These are phyloP conservation scores for Caerostris extrusa DNA, from an alignment of 1,140 invertebrate species.

Conservation along the genomic window DNA sequence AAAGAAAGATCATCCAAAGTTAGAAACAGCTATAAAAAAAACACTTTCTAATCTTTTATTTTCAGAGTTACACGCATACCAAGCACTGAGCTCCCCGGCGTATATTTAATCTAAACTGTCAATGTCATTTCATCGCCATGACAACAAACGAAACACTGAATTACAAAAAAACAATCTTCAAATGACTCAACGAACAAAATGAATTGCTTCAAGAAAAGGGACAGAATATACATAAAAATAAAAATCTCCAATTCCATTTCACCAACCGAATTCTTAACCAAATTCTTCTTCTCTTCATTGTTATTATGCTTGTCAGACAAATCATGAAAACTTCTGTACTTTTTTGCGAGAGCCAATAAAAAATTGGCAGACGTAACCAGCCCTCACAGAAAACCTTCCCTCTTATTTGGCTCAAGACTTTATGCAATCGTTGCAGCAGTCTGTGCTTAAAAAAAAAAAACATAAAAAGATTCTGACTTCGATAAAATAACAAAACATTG, in stretches of 20 bases:
- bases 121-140: conserved; percentile 14
- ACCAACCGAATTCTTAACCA: not conserved
- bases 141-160: conserved; percentile 26
- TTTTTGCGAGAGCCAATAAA: not conserved
- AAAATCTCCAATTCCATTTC: not conserved
- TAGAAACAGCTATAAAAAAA: not conserved
- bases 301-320: not conserved
- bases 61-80: not conserved
- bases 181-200: not conserved
- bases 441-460: no score
- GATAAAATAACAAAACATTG: no score
- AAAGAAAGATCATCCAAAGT: not conserved
- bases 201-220: not conserved
- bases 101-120: conserved; percentile 1
- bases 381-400: no score
- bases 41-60: conserved; percentile 9
- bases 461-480: no score
- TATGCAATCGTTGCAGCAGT: no score
- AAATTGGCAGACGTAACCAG: not conserved
- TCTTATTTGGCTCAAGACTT: no score
- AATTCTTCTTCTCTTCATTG: not conserved
- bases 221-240: not conserved
- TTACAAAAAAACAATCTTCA: not conserved
- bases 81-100: not conserved
- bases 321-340: not conserved